phyloP scores from a whole-genome alignment of 2,888 invertebrate genomes.

The Sinhomidia bicolor region DNA sequence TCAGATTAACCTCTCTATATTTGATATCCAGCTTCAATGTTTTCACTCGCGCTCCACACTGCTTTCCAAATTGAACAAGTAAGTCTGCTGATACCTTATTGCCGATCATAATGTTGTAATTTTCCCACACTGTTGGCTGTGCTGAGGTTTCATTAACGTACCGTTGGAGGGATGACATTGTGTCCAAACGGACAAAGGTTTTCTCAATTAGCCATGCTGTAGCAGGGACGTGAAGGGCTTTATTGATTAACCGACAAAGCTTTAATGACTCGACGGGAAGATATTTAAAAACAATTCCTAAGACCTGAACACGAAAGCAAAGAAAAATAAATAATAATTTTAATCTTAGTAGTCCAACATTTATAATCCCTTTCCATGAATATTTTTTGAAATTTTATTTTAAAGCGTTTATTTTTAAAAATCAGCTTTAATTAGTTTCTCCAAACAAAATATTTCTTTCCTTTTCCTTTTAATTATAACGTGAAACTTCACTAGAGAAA shows the following conservation, averaged over 20 bases:
- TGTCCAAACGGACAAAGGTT: slow-evolving; percentile 52
- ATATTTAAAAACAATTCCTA: slow-evolving; percentile 51
- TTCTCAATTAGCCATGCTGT: slow-evolving; percentile 20
- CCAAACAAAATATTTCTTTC: too few relatives aligned
- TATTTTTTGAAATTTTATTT: too few relatives aligned
- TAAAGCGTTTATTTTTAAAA: too few relatives aligned
- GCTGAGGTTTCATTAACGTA: slow-evolving; percentile 27
- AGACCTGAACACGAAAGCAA: too few relatives aligned
- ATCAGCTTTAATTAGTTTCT: too few relatives aligned
- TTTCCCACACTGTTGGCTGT: slow-evolving; percentile 56
- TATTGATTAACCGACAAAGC: slow-evolving; percentile 59
- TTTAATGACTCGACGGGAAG: slow-evolving; percentile 50
- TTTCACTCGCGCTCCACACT: slow-evolving; percentile 39
- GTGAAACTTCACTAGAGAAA: too few relatives aligned
- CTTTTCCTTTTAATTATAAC: too few relatives aligned
- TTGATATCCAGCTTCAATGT: slow-evolving; percentile 52
- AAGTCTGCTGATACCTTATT: slow-evolving; percentile 46
- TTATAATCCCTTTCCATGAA: too few relatives aligned
- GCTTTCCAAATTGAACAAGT: slow-evolving; percentile 52
- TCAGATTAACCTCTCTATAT: slow-evolving; percentile 39
- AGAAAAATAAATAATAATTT: too few relatives aligned
- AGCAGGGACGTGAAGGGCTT: slow-evolving; percentile 39
- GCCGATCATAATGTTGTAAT: slow-evolving; percentile 44
- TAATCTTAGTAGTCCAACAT: too few relatives aligned
- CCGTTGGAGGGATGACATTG: slow-evolving; percentile 35